phyloP scores from a whole-genome alignment of 64 coral and sea anemone species.

The Stylophora pistillata region DNA sequence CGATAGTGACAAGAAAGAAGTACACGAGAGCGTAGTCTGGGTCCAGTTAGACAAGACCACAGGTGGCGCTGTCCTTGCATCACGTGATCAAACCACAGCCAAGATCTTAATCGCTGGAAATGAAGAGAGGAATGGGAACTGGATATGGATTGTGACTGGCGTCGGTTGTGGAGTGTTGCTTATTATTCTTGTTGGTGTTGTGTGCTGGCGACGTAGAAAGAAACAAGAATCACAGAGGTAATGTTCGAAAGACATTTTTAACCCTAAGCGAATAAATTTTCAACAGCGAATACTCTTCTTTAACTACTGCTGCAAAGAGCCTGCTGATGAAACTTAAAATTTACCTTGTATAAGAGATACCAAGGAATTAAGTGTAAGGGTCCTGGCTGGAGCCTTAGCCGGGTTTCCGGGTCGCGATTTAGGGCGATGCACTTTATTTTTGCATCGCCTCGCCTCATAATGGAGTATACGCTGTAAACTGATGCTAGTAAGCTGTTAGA shows the following conservation, averaged over 20 bases:
- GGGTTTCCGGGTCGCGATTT: too few relatives aligned
- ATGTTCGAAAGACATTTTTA: background rate
- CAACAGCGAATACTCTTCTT: too few relatives aligned
- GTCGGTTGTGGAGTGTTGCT: background rate
- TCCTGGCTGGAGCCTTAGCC: too few relatives aligned
- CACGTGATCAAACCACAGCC: conserved; percentile 55
- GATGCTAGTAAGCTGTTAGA: too few relatives aligned
- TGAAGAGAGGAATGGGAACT: background rate
- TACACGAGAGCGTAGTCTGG: conserved; percentile 37
- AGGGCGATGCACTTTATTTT: too few relatives aligned
- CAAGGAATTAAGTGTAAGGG: too few relatives aligned
- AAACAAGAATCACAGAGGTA: background rate
- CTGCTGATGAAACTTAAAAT: too few relatives aligned
- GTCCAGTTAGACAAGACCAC: conserved; percentile 30
- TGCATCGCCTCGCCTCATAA: too few relatives aligned
- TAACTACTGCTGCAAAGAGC: too few relatives aligned
- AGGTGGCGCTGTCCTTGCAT: conserved; percentile 70
- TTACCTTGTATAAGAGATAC: too few relatives aligned
- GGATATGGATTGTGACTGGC: conserved; percentile 58
- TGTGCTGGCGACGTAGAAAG: background rate
- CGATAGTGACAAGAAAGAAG: conserved; percentile 36
- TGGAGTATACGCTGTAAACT: too few relatives aligned
- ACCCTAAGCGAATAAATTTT: too few relatives aligned
- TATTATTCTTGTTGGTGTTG: background rate
- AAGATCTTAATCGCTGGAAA: conserved; percentile 53